phyloP scores from a whole-genome alignment of 2,797 vertebrate genomes.

The Bradypodion ventrale region DNA sequence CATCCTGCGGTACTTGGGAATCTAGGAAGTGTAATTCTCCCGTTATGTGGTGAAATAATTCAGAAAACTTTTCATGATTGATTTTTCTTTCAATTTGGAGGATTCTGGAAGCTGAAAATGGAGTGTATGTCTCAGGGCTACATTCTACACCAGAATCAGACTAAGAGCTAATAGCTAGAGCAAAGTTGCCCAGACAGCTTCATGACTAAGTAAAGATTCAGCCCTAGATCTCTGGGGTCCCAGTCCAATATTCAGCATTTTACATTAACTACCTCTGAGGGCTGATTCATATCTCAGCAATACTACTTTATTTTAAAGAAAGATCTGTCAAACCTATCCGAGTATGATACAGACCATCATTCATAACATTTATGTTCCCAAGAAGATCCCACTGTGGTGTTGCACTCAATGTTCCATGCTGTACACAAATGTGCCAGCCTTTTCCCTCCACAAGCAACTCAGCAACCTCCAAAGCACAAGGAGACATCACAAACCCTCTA shows the following conservation, averaged over 20 bases:
- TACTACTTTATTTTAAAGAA: constrained; percentile 7
- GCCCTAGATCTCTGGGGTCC: background rate
- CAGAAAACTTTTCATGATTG: too few species aligned
- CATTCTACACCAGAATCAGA: background rate
- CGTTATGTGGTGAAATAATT: too few species aligned
- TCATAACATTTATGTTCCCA: background rate
- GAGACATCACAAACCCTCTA: constrained; percentile 64
- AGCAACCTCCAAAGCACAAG: constrained; percentile 39
- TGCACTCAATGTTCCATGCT: constrained; percentile 27
- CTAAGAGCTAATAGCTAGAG: background rate
- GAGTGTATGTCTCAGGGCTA: too few species aligned
- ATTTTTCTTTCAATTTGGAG: background rate
- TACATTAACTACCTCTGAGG: background rate
- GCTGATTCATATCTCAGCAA: background rate
- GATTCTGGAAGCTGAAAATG: background rate
- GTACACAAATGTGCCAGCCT: constrained; percentile 21
- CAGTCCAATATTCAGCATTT: background rate
- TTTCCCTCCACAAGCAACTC: constrained; percentile 41
- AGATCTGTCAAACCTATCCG: constrained; percentile 8
- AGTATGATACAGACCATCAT: constrained; percentile 9
- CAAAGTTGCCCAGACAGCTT: background rate
- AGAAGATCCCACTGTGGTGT: constrained; percentile 21
- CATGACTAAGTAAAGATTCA: background rate
- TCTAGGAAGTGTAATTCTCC: too few species aligned
- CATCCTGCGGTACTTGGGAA: too few species aligned